Evolutionary conservation across 2,888 invertebrate species (phyloP), one percentile per base, ranked within the genome.

Genomic region (Timandra comae): DNA sequence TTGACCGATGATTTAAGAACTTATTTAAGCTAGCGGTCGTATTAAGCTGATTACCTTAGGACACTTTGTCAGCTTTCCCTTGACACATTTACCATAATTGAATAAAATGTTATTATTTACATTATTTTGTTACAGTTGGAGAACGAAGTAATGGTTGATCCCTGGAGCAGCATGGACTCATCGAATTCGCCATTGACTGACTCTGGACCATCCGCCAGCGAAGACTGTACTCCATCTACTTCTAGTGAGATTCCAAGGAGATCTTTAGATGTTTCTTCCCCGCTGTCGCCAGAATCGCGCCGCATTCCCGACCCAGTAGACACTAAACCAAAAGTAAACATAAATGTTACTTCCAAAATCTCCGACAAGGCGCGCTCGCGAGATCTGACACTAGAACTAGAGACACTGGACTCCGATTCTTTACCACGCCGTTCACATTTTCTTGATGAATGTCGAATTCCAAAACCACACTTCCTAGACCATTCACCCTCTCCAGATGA

Each of bases 131-230:
- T 86, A n/a, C 78, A 86, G 86, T 84, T 86, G 86, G 85, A 85
- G 78, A 85, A 85, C 81, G 86, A 85, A 80, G 82, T 86, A 51
- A 84, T 82, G 81, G 76, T 84, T 71, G 86, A 86, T 72, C 78
- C 82, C 38, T 86, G 85, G 86, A 86, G 84, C 82, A 86, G 84
- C 49, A 86, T 86, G 86, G 86, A 86, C 71, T 86, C 85, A 42
- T 80, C 85, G 46, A 84, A 82, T 68, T 86, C 86, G 45, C 85
- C 86, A 53, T 67, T 85, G 63, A 86, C 85, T 53, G 85, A 86
- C 56, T 86, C 86, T 43, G 86, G 74, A 59, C 84, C 86, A 28
- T 84, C 85, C 44, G 86, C 81, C 58, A 85, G 81, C 62, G 84
- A 81, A 55, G 86, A 84, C 61, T 84, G 81, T 68, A 76, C 78